Evolutionary conservation across 2,113 vertebrate species (phyloP), one percentile per base, ranked within the genome.

Genomic region (Labeo catla): DNA sequence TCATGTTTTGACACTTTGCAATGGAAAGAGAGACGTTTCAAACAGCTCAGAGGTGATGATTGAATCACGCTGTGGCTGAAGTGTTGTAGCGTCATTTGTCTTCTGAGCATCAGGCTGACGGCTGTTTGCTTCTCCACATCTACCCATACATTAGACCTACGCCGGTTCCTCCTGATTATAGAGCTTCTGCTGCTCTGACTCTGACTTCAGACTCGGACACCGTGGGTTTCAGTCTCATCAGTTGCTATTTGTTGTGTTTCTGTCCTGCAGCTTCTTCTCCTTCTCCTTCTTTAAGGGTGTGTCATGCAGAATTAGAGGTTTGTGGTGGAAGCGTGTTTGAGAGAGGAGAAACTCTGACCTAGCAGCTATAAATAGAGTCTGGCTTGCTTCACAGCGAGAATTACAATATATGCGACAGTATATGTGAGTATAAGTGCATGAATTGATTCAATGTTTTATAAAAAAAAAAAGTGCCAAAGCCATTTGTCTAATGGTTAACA

Each of bases 301-400:
- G 85, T 36, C 85, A 70, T 15, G n/a, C 74, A 70, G 47, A 84
- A 68, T 81, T 68, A 81, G 81, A 76, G 81, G 85, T 84, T 86
- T 89, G 85, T 84, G 88, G 76, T 84, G 13, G 11, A 76, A 47
- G 52, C 47, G 23, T 54, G 28, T 57, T 36, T 78, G 9, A 61
- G 68, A 52, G 43, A 39, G 54, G 70, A 83, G 65, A 83, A 83
- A 83, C 65, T 83, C 65, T 70, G 81, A 72, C 76, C 34, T 61
- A 72, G 34, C 21, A 34, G 47, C 68, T 83, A 57, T 65, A 61
- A 84, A 84, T 84, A 84, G 50, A 84, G 49, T 11, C 47, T 54
- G 65, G 28, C 45, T 47, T 49, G 59, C n/a, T 45, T 77, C 6
- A 70, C 11, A 52, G 61, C 9, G 45, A 65, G 11, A 82, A 36